phyloP scores from a whole-genome alignment of 92 coral and sea anemone species.

The Paramuricea clavata region DNA sequence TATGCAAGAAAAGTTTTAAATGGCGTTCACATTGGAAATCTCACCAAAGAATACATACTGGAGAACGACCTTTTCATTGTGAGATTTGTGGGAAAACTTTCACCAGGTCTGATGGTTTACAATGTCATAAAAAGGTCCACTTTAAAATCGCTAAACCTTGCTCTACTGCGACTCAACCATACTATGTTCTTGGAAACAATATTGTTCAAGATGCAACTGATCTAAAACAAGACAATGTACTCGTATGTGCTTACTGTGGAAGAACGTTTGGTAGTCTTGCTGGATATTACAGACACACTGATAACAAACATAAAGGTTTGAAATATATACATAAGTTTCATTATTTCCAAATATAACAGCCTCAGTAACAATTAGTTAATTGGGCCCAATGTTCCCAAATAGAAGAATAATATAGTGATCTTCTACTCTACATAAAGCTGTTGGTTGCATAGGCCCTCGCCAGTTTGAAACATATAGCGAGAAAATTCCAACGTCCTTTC shows the following conservation, averaged over 20 bases:
- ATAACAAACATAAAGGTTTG: constrained; percentile 3
- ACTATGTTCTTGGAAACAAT: neutral
- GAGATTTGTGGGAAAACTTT: constrained; percentile 86
- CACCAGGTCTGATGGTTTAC: constrained; percentile 97
- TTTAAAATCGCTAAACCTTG: constrained; percentile 73
- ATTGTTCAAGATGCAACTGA: neutral
- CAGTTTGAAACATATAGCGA: too few species aligned
- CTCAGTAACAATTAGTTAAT: too few species aligned
- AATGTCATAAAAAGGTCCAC: constrained; percentile 96
- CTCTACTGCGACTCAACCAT: neutral
- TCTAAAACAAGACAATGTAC: neutral
- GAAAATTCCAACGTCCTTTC: too few species aligned
- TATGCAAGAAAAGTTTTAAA: constrained; percentile 89
- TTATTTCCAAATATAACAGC: neutral
- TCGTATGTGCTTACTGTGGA: neutral
- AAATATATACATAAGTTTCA: neutral
- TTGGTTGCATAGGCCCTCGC: too few species aligned
- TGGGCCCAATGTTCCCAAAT: too few species aligned
- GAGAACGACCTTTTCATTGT: constrained; percentile 95
- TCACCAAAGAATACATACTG: constrained; percentile 97
- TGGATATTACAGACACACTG: constrained; percentile 12
- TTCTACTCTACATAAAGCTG: too few species aligned
- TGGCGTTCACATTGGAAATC: constrained; percentile 95
- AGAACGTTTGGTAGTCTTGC: constrained; percentile 4
- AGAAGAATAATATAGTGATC: too few species aligned